phyloP scores from a whole-genome alignment of 92 coral and sea anemone species.

The Palythoa grandis region DNA sequence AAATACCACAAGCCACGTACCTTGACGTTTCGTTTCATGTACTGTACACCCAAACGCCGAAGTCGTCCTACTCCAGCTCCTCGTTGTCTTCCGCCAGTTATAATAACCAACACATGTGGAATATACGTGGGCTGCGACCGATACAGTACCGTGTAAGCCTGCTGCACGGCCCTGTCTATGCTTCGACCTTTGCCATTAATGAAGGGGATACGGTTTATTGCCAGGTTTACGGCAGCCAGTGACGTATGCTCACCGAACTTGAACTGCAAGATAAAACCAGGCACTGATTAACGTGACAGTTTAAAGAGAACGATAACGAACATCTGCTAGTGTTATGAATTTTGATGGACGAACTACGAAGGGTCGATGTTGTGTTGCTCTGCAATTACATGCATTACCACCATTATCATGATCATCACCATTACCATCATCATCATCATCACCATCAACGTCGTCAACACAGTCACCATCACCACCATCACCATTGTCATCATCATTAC shows the following conservation, averaged over 20 bases:
- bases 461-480: too few relatives aligned
- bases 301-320: background rate
- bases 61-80: constrained; percentile 63
- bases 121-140: constrained; percentile 75
- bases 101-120: constrained; percentile 75
- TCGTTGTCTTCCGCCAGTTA: constrained; percentile 74
- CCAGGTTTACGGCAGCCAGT: constrained; percentile 56
- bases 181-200: constrained; percentile 75
- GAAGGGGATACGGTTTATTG: constrained; percentile 59
- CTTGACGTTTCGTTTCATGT: constrained; percentile 78
- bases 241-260: constrained; percentile 23
- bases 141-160: constrained; percentile 63
- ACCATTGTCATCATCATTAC: too few relatives aligned
- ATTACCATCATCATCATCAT: too few relatives aligned
- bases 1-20: constrained; percentile 42
- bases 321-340: background rate
- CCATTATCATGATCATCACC: too few relatives aligned
- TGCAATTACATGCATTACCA: too few relatives aligned
- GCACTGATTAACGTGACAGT: background rate
- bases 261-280: constrained; percentile 8
- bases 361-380: too few relatives aligned
- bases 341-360: background rate
- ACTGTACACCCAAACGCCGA: constrained; percentile 58
- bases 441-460: too few relatives aligned
- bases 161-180: constrained; percentile 70